A percentile compares a stretch with the other conserved stretches of the same genome.
phyloP scores from a whole-genome alignment of 2,113 vertebrate species.

The Tenrec ecaudatus region DNA sequence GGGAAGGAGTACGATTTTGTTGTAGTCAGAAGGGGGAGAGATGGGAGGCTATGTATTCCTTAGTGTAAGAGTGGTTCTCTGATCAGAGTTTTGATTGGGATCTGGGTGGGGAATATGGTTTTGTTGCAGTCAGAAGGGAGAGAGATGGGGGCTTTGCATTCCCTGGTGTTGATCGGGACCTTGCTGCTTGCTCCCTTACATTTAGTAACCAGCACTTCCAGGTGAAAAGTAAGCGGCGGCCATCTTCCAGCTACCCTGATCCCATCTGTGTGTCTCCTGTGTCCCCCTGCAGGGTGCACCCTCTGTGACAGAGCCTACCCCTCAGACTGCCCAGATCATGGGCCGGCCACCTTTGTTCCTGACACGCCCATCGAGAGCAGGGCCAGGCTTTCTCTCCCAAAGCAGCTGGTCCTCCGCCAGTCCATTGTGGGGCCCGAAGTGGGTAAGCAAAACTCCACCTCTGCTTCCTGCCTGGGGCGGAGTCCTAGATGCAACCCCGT shows the following conservation, averaged over 20 bases:
- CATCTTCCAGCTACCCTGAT: no score
- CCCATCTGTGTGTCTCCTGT: slow-evolving; percentile 21
- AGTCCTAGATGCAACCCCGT: slow-evolving; percentile 8
- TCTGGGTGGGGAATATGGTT: not conserved
- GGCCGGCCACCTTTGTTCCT: slow-evolving; percentile 96
- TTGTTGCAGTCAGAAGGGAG: slow-evolving; percentile 27
- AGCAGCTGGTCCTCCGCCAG: slow-evolving; percentile 93
- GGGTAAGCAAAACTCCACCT: slow-evolving; percentile 86
- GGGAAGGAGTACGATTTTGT: not conserved
- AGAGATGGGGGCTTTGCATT: not conserved
- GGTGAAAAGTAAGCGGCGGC: no score
- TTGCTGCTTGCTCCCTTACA: no score
- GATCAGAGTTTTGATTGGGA: not conserved
- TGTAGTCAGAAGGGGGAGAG: not conserved
- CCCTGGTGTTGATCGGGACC: not conserved
- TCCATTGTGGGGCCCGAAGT: slow-evolving; percentile 93
- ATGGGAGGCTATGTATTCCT: not conserved
- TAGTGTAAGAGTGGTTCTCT: not conserved
- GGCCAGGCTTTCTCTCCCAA: slow-evolving; percentile 96
- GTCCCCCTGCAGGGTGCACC: slow-evolving; percentile 92
- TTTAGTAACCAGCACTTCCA: no score
- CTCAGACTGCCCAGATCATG: slow-evolving; percentile 97
- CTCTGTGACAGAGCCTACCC: slow-evolving; percentile 97
- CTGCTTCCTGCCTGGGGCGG: not conserved
- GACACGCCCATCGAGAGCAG: slow-evolving; percentile 96